A percentile compares a stretch with the other conserved stretches of the same genome.
Conservation (phyloP, 1,140 invertebrate species). For the Tribolium castaneum region DNA sequence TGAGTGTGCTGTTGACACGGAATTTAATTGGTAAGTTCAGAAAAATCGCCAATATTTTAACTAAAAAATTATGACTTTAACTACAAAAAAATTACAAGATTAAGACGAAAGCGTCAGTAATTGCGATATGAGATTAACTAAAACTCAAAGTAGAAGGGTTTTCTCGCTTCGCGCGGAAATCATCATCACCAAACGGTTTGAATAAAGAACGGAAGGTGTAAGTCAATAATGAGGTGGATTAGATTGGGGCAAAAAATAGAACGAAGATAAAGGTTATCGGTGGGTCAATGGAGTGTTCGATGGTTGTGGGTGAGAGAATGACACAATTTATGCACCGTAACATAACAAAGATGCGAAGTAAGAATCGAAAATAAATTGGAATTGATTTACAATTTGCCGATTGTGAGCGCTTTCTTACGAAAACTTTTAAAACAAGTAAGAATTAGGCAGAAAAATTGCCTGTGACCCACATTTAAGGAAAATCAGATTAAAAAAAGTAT, state of each 20-base stretch:
- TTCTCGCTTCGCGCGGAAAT: neutral
- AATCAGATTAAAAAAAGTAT: too few relatives aligned
- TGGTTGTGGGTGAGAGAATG: neutral
- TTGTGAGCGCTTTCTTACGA: too few relatives aligned
- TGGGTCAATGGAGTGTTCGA: neutral
- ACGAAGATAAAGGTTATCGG: neutral
- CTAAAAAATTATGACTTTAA: neutral
- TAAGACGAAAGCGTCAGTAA: neutral
- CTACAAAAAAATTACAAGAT: neutral
- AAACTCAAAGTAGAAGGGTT: neutral
- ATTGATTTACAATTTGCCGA: too few relatives aligned
- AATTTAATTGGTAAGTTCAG: constrained; percentile 60
- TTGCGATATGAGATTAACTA: neutral
- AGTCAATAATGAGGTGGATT: neutral
- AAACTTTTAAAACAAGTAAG: too few relatives aligned
- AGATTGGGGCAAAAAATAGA: neutral
- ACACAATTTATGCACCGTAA: neutral
- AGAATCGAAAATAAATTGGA: neutral
- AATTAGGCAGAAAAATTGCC: too few relatives aligned
- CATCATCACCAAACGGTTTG: neutral
- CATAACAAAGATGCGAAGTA: neutral
- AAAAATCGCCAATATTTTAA: neutral
- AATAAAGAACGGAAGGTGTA: too few relatives aligned
- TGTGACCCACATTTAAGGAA: constrained; percentile 5
- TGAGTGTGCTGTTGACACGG: constrained; percentile 55